These are phyloP conservation scores for Eupeodes latifasciatus DNA, from an alignment of 2,888 invertebrate genomes.

Conservation along the genomic window DNA sequence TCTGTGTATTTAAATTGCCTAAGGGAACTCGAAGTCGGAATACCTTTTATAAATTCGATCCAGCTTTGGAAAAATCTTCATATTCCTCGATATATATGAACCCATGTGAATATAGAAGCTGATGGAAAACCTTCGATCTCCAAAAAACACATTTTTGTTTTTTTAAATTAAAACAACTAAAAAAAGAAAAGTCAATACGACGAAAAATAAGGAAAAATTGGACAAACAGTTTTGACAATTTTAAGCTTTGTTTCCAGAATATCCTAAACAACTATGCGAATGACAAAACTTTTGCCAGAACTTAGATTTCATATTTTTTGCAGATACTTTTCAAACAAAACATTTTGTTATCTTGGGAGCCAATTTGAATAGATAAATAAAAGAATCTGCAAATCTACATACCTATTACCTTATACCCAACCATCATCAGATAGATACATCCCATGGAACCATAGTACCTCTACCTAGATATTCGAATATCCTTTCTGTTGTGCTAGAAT, in stretches of 20 bases:
- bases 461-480: too few relatives aligned
- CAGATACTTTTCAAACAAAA: conserved; percentile 56
- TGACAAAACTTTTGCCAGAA: conserved; percentile 36
- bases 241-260: conserved; percentile 30
- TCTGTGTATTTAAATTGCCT: not conserved
- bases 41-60: conserved; percentile 15
- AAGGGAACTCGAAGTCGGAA: not conserved
- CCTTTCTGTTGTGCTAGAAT: too few relatives aligned
- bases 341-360: conserved; percentile 63
- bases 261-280: conserved; percentile 2
- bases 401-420: not conserved
- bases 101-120: too few relatives aligned
- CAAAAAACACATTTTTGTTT: conserved; percentile 18
- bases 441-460: too few relatives aligned
- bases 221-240: conserved; percentile 56
- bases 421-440: too few relatives aligned
- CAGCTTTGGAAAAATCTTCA: not conserved
- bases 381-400: conserved; percentile 30
- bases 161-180: conserved; percentile 14
- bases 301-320: conserved; percentile 47
- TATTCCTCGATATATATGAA: not conserved
- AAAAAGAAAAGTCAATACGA: conserved; percentile 26
- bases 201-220: not conserved
- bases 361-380: conserved; percentile 75
- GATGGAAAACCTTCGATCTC: not conserved